phyloP scores from a whole-genome alignment of 2,888 invertebrate genomes.

The Scaptodrosophila latifasciaeformis region DNA sequence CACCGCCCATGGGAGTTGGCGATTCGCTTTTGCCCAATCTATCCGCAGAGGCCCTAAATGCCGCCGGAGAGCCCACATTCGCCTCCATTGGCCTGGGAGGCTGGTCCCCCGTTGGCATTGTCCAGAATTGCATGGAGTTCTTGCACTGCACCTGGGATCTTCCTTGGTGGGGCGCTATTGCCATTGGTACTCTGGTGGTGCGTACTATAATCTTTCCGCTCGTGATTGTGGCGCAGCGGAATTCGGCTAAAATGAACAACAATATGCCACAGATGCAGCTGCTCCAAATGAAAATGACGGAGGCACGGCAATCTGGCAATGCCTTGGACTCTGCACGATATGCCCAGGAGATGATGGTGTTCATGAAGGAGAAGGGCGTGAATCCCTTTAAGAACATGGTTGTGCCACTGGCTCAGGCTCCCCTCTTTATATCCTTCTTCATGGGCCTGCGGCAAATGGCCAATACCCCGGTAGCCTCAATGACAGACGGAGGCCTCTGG shows the following conservation, averaged over 20 bases:
- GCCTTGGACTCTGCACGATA: slow-evolving; percentile 84
- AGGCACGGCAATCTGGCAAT: slow-evolving; percentile 90
- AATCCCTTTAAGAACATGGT: slow-evolving; percentile 88
- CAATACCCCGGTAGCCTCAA: slow-evolving; percentile 91
- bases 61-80: slow-evolving; percentile 84
- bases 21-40: slow-evolving; percentile 2
- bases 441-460: slow-evolving; percentile 92
- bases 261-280: slow-evolving; percentile 89
- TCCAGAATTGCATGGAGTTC: slow-evolving; percentile 88
- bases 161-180: slow-evolving; percentile 96
- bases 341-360: slow-evolving; percentile 85
- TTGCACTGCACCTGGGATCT: slow-evolving; percentile 87
- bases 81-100: slow-evolving; percentile 88
- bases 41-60: not conserved
- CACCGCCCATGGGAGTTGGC: slow-evolving; percentile 33
- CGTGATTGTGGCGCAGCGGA: slow-evolving; percentile 87
- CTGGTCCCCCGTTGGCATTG: slow-evolving; percentile 87
- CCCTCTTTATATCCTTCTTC: slow-evolving; percentile 94
- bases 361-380: slow-evolving; percentile 88
- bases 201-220: slow-evolving; percentile 88
- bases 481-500: slow-evolving; percentile 89
- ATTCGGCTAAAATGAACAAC: slow-evolving; percentile 87
- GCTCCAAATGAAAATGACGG: slow-evolving; percentile 88
- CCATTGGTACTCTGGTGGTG: slow-evolving; percentile 85
- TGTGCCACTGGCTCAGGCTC: slow-evolving; percentile 87